Base-by-base conservation (phyloP, 2,113 vertebrate genomes). In the Hippolais icterina region DNA sequence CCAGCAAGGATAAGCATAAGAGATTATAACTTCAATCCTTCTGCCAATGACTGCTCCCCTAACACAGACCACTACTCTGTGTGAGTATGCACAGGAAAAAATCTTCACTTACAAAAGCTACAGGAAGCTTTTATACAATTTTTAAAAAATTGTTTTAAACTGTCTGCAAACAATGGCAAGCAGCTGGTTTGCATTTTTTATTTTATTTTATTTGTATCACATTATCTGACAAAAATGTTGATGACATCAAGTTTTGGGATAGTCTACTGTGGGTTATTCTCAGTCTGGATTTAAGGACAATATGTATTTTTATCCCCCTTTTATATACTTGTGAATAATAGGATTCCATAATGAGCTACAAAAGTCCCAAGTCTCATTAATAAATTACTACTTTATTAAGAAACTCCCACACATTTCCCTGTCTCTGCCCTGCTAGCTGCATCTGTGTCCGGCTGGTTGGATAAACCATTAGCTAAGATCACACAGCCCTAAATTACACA, bases 191-290 rank as follows among this genome's bases (percentile, higher is more conserved):
- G 27, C 12, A 14, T 65, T 80, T 70, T 89, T 90, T 53, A 63
- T 35, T 47, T 66, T 29, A 49, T n/a, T 56, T 46, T 25, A 28
- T 86, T 90, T 91, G 35, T 54, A 84, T 83, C 61, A 29, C 52
- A 75, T 63, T 95, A 83, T 95, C 56, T 84, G 65, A 87, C 49
- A 95, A 94, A 97, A 89, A 87, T 87, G 72, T 84, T 78, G 76
- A 86, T 90, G 86, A 92, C 76, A 37, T 84, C 76, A 71, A 87
- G 60, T 78, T 90, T 75, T 93, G 77, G 72, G 86, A 74, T 52
- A 44, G 15, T 41, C n/a, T n/a, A 4, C 27, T 50, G 11, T 41
- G 44, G 70, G 21, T 77, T 92, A 75, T 22, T 20, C 12, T 92
- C 14, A 39, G 47, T 68, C 61, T 89, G 60, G 39, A 23, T 81